Evolutionary conservation across 2,888 invertebrate species (phyloP), one percentile per base, ranked within the genome.

Genomic region (Cheilosia vulpina): DNA sequence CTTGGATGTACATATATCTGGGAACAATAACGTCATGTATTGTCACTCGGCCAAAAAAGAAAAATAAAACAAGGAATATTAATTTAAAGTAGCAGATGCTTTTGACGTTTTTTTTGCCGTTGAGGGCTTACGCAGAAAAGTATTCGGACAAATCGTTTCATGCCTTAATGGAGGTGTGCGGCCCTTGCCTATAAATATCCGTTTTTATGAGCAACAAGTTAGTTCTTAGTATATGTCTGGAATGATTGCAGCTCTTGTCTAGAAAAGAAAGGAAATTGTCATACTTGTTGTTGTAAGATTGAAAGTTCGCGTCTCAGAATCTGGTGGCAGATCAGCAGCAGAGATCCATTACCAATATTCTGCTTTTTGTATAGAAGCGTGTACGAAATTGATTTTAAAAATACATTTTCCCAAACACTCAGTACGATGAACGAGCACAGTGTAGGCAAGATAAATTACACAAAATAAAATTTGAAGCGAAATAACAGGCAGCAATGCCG

Each of bases 21-120:
- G 55, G 57, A 31, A 63, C 31, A 24, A 68, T 21, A 57, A 58
- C 78, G 78, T 58, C 78, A 66, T 66, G 38, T 62, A 27, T 66
- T 79, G 72, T 66, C 66, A 79, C 60, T 41, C 13, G 45, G 60
- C 72, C 79, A 78, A 69, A 9, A 60, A 24, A 34, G 55, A 69
- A 78, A 38, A 45, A 71, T 24, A 60, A 19, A 38, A 65, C 1
- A 0, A 13, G 24, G 13, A 47, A 19, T 47, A 19, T 43, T 52
- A 58, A 76, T 66, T 52, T 52, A 53, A 41, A 52, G 11, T 38
- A 34, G 58, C 55, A 58, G 24, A 50, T 66, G 66, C 31, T n/a
- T 41, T n/a, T 7, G 19, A 38, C 41, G 55, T 27, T 19, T 55
- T 31, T 21, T n/a, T 15, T 65, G n/a, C 50, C 21, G 21, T 38